phyloP scores from a whole-genome alignment of 2,797 vertebrate genomes.

The Acanthurus lineatus region DNA sequence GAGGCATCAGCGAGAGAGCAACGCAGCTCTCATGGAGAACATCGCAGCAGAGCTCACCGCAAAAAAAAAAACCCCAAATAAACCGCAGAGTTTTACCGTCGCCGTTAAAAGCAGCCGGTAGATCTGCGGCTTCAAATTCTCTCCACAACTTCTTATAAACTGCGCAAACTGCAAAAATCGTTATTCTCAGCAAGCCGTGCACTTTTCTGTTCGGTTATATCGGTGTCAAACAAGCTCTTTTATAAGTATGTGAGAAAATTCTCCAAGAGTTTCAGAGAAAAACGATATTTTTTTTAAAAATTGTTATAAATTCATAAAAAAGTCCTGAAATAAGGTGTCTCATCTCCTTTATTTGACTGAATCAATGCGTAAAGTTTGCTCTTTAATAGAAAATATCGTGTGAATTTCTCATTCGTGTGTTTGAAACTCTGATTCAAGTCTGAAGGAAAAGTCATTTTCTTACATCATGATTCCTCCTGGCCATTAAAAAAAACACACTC shows the following conservation, averaged over 20 bases:
- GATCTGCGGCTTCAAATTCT: background rate
- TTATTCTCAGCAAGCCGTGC: too few relatives aligned
- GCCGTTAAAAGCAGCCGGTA: background rate
- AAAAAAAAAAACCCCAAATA: background rate
- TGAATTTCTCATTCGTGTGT: background rate
- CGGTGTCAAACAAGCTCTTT: too few relatives aligned
- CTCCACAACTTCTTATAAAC: background rate
- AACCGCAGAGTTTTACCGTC: conserved; percentile 16
- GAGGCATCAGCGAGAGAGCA: conserved; percentile 58
- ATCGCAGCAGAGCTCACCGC: conserved; percentile 11
- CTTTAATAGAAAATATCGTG: background rate
- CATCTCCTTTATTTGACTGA: background rate
- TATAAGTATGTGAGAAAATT: background rate
- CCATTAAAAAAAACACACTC: conserved; percentile 3
- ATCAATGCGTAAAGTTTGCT: background rate
- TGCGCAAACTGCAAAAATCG: too few relatives aligned
- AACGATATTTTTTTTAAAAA: background rate
- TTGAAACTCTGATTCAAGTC: conserved; percentile 1
- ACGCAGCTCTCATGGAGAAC: conserved; percentile 10
- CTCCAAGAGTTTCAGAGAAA: conserved; percentile 8
- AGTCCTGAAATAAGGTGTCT: background rate
- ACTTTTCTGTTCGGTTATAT: too few relatives aligned
- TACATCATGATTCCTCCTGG: conserved; percentile 10
- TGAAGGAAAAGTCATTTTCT: conserved; percentile 18
- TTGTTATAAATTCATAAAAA: background rate